Percentiles rank a stretch among this genome's conserved stretches.
phyloP scores from a whole-genome alignment of 2,888 invertebrate species.

The Lepidochitona cinerea region DNA sequence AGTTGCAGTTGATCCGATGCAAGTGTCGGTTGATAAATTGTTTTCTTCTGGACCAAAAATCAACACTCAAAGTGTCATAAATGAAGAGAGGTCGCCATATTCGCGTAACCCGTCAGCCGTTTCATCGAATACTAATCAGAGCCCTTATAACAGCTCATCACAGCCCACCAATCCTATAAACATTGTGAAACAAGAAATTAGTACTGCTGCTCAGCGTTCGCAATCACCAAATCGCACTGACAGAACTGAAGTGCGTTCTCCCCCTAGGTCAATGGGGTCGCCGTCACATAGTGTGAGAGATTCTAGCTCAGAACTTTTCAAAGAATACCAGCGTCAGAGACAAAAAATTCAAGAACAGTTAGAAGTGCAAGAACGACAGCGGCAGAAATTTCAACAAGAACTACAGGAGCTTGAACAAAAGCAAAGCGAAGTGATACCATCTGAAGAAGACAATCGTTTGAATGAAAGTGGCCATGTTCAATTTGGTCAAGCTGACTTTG shows the following conservation, averaged over 20 bases:
- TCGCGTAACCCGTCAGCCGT: not conserved
- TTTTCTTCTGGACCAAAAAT: conserved; percentile 75
- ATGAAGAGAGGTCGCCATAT: conserved; percentile 19
- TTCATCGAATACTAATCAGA: not conserved
- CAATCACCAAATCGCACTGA: not conserved
- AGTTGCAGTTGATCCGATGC: conserved; percentile 77
- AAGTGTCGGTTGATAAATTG: conserved; percentile 89
- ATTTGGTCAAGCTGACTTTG: too few species aligned
- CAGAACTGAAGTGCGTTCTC: not conserved
- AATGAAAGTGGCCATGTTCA: too few species aligned
- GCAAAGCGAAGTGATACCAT: not conserved
- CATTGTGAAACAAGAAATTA: not conserved
- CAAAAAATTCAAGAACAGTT: conserved; percentile 57
- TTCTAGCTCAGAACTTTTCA: conserved; percentile 79
- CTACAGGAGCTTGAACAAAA: conserved; percentile 52
- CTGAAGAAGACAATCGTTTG: conserved; percentile 31
- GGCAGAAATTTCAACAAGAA: conserved; percentile 75
- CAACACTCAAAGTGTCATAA: conserved; percentile 51
- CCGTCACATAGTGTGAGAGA: conserved; percentile 27
- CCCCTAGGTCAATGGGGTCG: not conserved
- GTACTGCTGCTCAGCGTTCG: not conserved
- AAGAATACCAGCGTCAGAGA: conserved; percentile 81
- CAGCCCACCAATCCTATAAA: not conserved
- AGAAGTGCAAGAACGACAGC: conserved; percentile 54
- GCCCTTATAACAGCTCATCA: not conserved